Conservation (phyloP, 2,888 invertebrate species). For the Papilio gigon region DNA sequence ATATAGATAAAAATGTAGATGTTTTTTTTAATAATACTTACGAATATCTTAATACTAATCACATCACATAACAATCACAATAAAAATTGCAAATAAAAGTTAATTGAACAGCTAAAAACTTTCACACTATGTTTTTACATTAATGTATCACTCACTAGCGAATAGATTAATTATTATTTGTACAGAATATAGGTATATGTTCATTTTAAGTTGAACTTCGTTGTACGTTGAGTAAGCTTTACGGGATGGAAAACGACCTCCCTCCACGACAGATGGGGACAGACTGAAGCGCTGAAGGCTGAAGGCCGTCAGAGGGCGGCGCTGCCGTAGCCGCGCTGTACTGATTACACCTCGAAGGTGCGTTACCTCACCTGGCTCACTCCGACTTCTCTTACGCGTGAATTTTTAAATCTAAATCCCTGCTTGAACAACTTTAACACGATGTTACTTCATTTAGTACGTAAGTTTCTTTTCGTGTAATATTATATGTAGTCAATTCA, state of each 20-base stretch:
- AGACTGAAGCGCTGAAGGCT: conserved; percentile 57
- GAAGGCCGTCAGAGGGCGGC: conserved; percentile 49
- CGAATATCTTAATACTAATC: conserved; percentile 61
- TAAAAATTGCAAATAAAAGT: conserved; percentile 62
- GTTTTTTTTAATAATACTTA: conserved; percentile 51
- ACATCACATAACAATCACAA: conserved; percentile 72
- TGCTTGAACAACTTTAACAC: conserved; percentile 22
- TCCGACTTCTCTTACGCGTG: conserved; percentile 41
- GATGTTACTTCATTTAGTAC: background rate
- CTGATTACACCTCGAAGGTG: conserved; percentile 48
- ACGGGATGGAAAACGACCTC: conserved; percentile 51
- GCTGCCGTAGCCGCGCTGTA: conserved; percentile 47
- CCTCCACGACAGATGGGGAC: conserved; percentile 54
- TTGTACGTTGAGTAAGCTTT: conserved; percentile 49
- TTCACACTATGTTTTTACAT: conserved; percentile 45
- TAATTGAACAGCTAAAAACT: conserved; percentile 53
- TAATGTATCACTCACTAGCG: conserved; percentile 66
- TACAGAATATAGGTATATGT: conserved; percentile 52
- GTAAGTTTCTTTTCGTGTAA: background rate
- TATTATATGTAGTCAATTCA: background rate
- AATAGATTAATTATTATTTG: conserved; percentile 54
- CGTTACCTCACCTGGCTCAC: conserved; percentile 45
- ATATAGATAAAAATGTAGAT: background rate
- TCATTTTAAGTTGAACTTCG: conserved; percentile 69
- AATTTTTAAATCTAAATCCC: conserved; percentile 34